Evolutionary conservation across 37 sponge, comb jelly and placozoan genomes (phyloP), one percentile per base, ranked within the genome.

Genomic region (Tethya wilhelma): DNA sequence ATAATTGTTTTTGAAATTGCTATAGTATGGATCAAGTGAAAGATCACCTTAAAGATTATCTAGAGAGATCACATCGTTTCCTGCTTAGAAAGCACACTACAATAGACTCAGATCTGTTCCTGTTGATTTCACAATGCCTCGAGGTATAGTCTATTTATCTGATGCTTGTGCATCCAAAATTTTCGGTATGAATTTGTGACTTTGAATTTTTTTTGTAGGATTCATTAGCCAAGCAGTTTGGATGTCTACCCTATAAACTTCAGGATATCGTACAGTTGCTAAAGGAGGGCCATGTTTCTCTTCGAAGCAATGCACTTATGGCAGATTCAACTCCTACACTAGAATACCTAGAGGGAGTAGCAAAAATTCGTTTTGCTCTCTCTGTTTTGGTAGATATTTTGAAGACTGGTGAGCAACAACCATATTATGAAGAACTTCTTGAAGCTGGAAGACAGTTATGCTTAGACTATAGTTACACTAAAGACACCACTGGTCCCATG

Each of bases 101-200:
- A n/a, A n/a, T n/a, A n/a, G n/a, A n/a, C n/a, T n/a, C n/a, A n/a
- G n/a, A 74, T 14, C 68, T 79, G 4, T 84, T 62, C 38, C 59
- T 84, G 7, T 56, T 84, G 36, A 74, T 74, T 44, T 67, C 57
- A 23, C 80, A 83, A 75, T 89, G 84, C 63, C 74, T 89, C 71
- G 84, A 89, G 75, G 85, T 84, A 45, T 62, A 39, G 19, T 43
- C 0, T 59, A 5, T 66, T 22, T 74, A 59, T 26, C 55, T 14
- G 46, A 19, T 58, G 28, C 23, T 56, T 4, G 8, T 23, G 17
- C 0, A 1, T 62, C 2, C 0, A 25, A 3, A 25, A 44, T 64
- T 44, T 58, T 59, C n/a, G n/a, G n/a, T n/a, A n/a, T n/a, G n/a
- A n/a, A n/a, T n/a, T n/a, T n/a, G n/a, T n/a, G n/a, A n/a, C n/a